Evolutionary conservation across 2,113 vertebrate genomes (phyloP).

Genomic region (Hoplias malabaricus): DNA sequence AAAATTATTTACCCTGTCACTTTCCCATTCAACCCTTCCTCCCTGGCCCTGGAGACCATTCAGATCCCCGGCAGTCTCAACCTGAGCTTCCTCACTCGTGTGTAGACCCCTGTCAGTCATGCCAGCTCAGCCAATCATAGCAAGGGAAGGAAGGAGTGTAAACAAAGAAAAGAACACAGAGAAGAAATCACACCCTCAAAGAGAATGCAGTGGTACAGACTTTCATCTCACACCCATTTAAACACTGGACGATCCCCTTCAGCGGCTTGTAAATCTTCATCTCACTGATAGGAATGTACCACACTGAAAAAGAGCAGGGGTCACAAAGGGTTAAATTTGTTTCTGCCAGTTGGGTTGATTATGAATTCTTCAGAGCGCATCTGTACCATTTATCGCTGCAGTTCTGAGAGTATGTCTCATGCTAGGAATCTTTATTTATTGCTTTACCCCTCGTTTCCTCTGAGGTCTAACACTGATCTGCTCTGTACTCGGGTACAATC

Average conservation of each 20-base stretch:
- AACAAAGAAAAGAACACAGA: background rate
- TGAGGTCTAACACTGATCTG: background rate
- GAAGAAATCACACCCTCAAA: conserved; percentile 5
- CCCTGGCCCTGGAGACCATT: conserved; percentile 93
- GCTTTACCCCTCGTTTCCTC: conserved; percentile 20
- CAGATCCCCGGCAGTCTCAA: conserved; percentile 94
- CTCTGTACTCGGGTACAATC: background rate
- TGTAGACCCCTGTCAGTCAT: conserved; percentile 69
- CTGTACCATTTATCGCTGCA: conserved; percentile 67
- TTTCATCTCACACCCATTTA: background rate
- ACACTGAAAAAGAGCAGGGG: background rate
- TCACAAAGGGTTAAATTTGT: background rate
- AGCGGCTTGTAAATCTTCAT: background rate
- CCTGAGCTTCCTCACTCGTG: conserved; percentile 89
- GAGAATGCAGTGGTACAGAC: conserved; percentile 6
- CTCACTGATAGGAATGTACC: conserved; percentile 49
- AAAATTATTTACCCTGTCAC: conserved; percentile 97
- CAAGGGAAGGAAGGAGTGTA: background rate
- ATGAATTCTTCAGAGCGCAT: no score
- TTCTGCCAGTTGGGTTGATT: background rate
- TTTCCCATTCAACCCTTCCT: conserved; percentile 95
- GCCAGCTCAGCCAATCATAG: conserved; percentile 21
- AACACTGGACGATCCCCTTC: background rate
- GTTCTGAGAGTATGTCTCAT: conserved; percentile 68
- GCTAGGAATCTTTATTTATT: conserved; percentile 69